Conservation (phyloP, 2,113 vertebrate species). For the Jaculus jaculus region DNA sequence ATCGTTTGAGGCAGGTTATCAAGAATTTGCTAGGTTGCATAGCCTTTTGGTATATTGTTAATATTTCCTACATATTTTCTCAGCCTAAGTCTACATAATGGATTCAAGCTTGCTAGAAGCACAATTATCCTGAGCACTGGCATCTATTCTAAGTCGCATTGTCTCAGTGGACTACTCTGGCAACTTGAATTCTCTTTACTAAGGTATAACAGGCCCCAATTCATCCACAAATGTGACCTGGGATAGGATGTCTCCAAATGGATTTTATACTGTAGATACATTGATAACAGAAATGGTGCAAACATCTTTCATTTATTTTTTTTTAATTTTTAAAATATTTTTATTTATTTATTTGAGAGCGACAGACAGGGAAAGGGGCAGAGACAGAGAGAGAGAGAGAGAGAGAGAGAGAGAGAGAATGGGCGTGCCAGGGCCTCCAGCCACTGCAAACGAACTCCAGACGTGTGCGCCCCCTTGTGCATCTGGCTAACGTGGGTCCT, state of each 20-base stretch:
- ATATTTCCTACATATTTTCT: slow-evolving; percentile 25
- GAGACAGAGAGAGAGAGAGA: too few species aligned
- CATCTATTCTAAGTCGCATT: background rate
- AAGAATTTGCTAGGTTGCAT: slow-evolving; percentile 19
- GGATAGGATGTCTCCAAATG: background rate
- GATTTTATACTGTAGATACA: background rate
- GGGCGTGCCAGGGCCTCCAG: too few species aligned
- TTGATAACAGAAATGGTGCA: background rate
- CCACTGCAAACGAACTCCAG: too few species aligned
- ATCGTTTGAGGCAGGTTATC: background rate
- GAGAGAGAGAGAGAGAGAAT: too few species aligned
- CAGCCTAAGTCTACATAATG: background rate
- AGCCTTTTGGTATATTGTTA: slow-evolving; percentile 5
- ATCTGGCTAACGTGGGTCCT: too few species aligned
- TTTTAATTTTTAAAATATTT: too few species aligned
- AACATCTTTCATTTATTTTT: slow-evolving; percentile 22
- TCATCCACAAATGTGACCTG: background rate
- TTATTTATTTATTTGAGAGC: too few species aligned
- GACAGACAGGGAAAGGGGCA: too few species aligned
- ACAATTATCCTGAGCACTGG: background rate
- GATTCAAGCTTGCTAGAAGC: background rate
- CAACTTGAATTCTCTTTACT: background rate
- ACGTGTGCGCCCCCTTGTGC: too few species aligned
- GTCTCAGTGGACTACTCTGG: background rate
- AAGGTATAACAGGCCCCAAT: background rate